Base-by-base conservation (phyloP, 2,888 invertebrate species). In the Trissoscelio sp. region DNA sequence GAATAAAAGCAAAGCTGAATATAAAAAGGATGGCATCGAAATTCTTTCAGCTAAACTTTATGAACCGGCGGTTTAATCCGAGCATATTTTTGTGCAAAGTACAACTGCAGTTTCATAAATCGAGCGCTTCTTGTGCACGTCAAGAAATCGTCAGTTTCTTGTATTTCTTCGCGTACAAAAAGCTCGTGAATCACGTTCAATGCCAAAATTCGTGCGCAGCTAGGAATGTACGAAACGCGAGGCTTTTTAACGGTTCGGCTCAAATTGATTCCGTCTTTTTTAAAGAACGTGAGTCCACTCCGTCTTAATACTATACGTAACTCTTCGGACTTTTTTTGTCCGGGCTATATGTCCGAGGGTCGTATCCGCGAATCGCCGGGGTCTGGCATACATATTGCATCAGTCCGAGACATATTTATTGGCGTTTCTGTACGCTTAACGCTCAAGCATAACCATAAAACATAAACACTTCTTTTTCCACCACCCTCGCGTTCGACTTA, bases 341-440 rank as follows among this genome's bases (percentile, higher is more conserved):
- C 24, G 57, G 39, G 28, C 70, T 55, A 67, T 73, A 66, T 62
- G 70, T 53, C 74, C 62, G 51, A 74, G 74, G 70, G 74, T 60
- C 80, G 78, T 73, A 81, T 79, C 72, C 67, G 73, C 70, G 79
- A 77, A 79, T 73, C 80, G 73, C 67, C 64, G 28, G 67, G 44
- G 64, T 60, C 72, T 77, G 79, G 70, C 81, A 83, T 82, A 82
- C 81, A 82, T 83, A 83, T 81, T 83, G 81, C 79, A 83, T 73
- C 73, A 79, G 79, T 62, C 62, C 48, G 28, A 48, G 83, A 77
- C 70, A 81, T 83, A 83, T 83, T 81, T 81, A 81, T 83, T 83
- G 83, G 81, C 81, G 58, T 79, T 78, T 78, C 75, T 79, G 78
- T 70, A 64, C 75, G 72, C 67, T 79, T 77, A 66, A 79, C 79